Evolutionary conservation across 2,888 invertebrate genomes (phyloP).

Genomic region (Hypolimnas misippus): DNA sequence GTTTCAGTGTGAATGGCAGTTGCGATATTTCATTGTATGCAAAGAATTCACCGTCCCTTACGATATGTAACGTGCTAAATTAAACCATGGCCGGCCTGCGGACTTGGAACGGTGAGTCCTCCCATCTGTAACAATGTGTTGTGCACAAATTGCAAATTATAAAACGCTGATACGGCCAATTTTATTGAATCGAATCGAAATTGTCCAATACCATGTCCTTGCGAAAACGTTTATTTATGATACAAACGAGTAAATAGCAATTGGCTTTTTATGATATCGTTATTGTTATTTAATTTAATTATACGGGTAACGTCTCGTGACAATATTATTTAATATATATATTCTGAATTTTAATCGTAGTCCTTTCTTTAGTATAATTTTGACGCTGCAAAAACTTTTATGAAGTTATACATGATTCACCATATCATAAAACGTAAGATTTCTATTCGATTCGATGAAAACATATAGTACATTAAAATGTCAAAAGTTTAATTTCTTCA

Average conservation of each 20-base stretch:
- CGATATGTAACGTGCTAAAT: conserved; percentile 33
- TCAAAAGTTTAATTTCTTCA: neutral
- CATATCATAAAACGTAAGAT: neutral
- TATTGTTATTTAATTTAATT: neutral
- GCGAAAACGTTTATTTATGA: conserved; percentile 18
- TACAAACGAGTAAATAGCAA: conserved; percentile 8
- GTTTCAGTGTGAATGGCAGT: conserved; percentile 41
- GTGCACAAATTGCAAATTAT: conserved; percentile 40
- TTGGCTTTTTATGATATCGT: neutral
- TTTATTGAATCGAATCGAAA: conserved; percentile 29
- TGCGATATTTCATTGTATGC: conserved; percentile 49
- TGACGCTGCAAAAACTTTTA: no score
- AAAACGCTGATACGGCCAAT: conserved; percentile 35
- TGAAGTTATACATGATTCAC: no score
- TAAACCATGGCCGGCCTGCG: conserved; percentile 40
- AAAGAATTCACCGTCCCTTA: conserved; percentile 1
- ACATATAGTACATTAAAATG: neutral
- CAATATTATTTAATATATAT: neutral
- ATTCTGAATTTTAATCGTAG: neutral
- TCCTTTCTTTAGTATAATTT: neutral
- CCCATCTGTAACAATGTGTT: conserved; percentile 39
- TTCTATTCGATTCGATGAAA: neutral
- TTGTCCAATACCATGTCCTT: conserved; percentile 15
- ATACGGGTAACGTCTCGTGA: neutral
- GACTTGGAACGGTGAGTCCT: conserved; percentile 45